Evolutionary conservation across 92 coral and sea anemone species (phyloP).

Genomic region (Phenganax marumi): DNA sequence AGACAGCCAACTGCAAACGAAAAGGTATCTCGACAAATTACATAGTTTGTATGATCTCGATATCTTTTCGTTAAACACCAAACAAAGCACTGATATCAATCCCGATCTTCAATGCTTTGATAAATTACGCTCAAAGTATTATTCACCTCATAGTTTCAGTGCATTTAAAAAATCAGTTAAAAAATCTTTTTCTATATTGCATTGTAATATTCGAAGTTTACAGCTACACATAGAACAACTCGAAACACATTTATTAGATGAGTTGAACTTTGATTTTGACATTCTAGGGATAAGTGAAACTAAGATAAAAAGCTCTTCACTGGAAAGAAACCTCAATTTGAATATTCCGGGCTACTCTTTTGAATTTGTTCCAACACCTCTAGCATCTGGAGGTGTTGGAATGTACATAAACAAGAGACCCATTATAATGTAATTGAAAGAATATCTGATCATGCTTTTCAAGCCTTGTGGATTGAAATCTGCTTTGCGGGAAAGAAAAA

Average conservation of each 20-base stretch:
- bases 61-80: neutral
- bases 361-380: neutral
- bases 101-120: constrained; percentile 12
- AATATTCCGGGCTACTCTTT: neutral
- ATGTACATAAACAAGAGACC: constrained; percentile 11
- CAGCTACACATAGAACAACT: constrained; percentile 50
- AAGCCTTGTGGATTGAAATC: constrained; percentile 61
- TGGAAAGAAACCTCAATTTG: constrained; percentile 18
- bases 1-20: constrained; percentile 22
- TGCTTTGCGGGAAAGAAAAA: constrained; percentile 25
- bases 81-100: neutral
- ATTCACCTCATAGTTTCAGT: constrained; percentile 47
- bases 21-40: constrained; percentile 35
- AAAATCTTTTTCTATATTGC: neutral
- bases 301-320: constrained; percentile 30
- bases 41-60: constrained; percentile 40
- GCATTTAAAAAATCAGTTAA: neutral
- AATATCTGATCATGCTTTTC: constrained; percentile 57
- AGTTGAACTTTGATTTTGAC: constrained; percentile 46
- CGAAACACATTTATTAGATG: constrained; percentile 53
- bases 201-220: constrained; percentile 47
- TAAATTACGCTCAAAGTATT: constrained; percentile 41
- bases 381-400: constrained; percentile 25
- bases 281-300: constrained; percentile 61
- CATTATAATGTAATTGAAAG: constrained; percentile 51